phyloP scores from a whole-genome alignment of 2,113 vertebrate genomes.

The Hemiscyllium ocellatum region DNA sequence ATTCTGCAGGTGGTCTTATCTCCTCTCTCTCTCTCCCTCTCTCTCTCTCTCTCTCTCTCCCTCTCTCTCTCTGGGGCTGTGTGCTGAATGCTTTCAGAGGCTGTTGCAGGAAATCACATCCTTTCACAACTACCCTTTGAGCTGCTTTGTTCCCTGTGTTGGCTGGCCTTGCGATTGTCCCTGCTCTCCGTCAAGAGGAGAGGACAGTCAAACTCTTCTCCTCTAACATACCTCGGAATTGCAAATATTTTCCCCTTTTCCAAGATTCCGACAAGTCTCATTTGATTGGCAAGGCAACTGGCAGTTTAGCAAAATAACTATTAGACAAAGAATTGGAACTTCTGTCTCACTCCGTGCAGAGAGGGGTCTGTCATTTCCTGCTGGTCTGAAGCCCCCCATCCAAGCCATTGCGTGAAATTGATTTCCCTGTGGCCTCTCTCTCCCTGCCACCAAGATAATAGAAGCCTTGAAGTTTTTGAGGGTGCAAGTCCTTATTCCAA shows the following conservation, averaged over 20 bases:
- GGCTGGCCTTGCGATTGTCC: constrained; percentile 43
- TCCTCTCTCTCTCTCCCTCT: neutral
- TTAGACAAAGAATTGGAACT: neutral
- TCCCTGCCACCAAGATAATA: neutral
- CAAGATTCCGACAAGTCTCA: constrained; percentile 43
- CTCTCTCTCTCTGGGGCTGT: constrained; percentile 47
- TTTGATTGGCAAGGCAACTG: constrained; percentile 46
- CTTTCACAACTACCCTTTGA: constrained; percentile 43
- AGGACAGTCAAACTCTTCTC: constrained; percentile 39
- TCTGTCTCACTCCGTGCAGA: neutral
- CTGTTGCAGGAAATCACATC: constrained; percentile 48
- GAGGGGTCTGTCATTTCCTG: neutral
- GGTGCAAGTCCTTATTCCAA: neutral
- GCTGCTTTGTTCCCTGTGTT: constrained; percentile 47
- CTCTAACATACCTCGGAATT: constrained; percentile 43
- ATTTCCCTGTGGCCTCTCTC: neutral
- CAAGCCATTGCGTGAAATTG: neutral
- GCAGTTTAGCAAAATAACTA: constrained; percentile 44
- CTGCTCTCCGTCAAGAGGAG: constrained; percentile 46
- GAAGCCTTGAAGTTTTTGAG: neutral
- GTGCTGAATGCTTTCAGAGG: constrained; percentile 50
- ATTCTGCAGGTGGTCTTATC: constrained; percentile 49
- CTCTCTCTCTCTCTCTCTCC: no score
- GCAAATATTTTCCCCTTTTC: constrained; percentile 41
- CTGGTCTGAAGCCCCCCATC: neutral